A percentile compares a stretch with the other conserved stretches of the same genome.
These are phyloP conservation scores for Scolanthus callimorphus DNA, from an alignment of 92 coral and sea anemone species.

Conservation along the genomic window DNA sequence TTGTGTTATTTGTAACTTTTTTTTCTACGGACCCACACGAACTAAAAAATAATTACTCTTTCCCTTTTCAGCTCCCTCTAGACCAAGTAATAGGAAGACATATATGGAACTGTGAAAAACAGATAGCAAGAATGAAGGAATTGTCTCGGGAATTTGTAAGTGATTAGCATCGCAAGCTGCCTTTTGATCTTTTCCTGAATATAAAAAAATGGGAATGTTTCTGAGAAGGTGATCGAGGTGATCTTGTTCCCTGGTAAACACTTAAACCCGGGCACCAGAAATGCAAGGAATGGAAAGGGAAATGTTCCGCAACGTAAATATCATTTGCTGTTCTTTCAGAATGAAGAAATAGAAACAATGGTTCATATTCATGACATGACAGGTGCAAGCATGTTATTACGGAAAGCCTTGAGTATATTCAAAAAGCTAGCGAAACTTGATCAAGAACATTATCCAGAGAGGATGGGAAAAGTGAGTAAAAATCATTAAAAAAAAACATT, in stretches of 20 bases:
- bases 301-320: too few species aligned
- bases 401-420: constrained; percentile 84
- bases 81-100: constrained; percentile 85
- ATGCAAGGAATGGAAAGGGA: too few species aligned
- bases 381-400: constrained; percentile 72
- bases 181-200: too few species aligned
- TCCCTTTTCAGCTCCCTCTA: constrained; percentile 60
- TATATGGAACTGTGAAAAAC: constrained; percentile 92
- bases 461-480: constrained; percentile 91
- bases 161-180: too few species aligned
- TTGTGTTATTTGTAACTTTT: too few species aligned
- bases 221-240: too few species aligned
- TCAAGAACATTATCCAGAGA: constrained; percentile 92
- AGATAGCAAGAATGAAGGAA: constrained; percentile 79
- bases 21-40: too few species aligned
- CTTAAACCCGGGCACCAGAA: too few species aligned
- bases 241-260: too few species aligned
- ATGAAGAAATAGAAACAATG: constrained; percentile 73
- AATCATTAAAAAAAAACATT: too few species aligned
- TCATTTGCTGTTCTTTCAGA: constrained; percentile 20
- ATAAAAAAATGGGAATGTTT: too few species aligned
- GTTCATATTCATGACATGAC: constrained; percentile 91
- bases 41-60: too few species aligned
- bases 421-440: constrained; percentile 77
- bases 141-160: constrained; percentile 65